Percentiles rank a stretch among this genome's conserved stretches.
These are phyloP conservation scores for Zaprionus lineosus DNA, from an alignment of 2,888 invertebrate species.

Conservation along the genomic window DNA sequence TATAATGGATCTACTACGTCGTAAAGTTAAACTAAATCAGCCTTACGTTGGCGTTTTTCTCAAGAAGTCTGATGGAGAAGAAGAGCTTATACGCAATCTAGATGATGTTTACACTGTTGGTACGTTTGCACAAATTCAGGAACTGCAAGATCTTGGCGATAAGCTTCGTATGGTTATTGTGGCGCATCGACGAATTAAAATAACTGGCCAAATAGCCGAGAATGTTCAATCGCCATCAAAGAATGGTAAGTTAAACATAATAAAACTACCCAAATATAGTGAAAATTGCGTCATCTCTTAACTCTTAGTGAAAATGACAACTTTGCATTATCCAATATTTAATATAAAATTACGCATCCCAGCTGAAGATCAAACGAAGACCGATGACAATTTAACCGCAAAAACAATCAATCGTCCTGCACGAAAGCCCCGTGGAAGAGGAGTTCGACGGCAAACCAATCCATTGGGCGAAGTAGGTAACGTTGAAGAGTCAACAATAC, in stretches of 20 bases:
- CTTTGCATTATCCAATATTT: slow-evolving; percentile 92
- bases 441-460: slow-evolving; percentile 80
- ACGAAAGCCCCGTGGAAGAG: slow-evolving; percentile 81
- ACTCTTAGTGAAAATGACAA: slow-evolving; percentile 85
- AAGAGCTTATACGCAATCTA: slow-evolving; percentile 91
- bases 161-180: slow-evolving; percentile 95
- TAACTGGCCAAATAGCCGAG: slow-evolving; percentile 91
- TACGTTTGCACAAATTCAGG: slow-evolving; percentile 98
- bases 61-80: slow-evolving; percentile 94
- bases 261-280: slow-evolving; percentile 40
- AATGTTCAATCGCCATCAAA: slow-evolving; percentile 85
- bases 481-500: slow-evolving; percentile 14
- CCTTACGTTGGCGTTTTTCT: slow-evolving; percentile 99
- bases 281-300: slow-evolving; percentile 57
- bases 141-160: slow-evolving; percentile 97
- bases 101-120: slow-evolving; percentile 95
- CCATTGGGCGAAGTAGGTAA: slow-evolving; percentile 30
- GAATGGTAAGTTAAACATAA: slow-evolving; percentile 54
- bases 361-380: slow-evolving; percentile 86
- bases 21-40: slow-evolving; percentile 97
- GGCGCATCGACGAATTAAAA: slow-evolving; percentile 94
- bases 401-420: slow-evolving; percentile 77
- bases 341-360: slow-evolving; percentile 91
- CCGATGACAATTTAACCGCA: slow-evolving; percentile 80
- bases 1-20: slow-evolving; percentile 93